Conservation (phyloP, 2,113 vertebrate genomes). For the Cynoglossus semilaevis region DNA sequence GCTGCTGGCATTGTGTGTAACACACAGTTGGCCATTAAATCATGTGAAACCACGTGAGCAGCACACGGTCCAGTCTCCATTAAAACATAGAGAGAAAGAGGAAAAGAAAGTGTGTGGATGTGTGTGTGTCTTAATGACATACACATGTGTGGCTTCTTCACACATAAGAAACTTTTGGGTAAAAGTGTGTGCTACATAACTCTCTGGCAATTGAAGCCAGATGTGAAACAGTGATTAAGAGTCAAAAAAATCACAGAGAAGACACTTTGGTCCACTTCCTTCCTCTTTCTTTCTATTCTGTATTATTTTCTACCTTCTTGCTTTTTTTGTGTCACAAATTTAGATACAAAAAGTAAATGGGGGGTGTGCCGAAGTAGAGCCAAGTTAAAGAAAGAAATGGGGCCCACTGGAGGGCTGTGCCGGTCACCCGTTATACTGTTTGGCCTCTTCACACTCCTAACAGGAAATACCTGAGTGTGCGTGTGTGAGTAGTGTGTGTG, state of each 20-base stretch:
- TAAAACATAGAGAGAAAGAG: conserved; percentile 26
- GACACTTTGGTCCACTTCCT: not conserved
- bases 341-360: conserved; percentile 14
- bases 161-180: conserved; percentile 50
- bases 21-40: conserved; percentile 27
- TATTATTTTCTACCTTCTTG: not conserved
- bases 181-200: conserved; percentile 66
- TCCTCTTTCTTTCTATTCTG: not conserved
- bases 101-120: not conserved
- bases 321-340: not conserved
- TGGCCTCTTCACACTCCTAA: conserved; percentile 50
- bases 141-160: conserved; percentile 43
- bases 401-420: conserved; percentile 49
- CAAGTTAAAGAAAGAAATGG: conserved; percentile 15
- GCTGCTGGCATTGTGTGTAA: conserved; percentile 27
- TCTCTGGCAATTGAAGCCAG: conserved; percentile 72
- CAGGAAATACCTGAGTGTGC: conserved; percentile 63
- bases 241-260: conserved; percentile 27
- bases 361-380: conserved; percentile 17
- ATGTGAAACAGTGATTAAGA: conserved; percentile 66
- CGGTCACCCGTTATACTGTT: conserved; percentile 52
- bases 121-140: conserved; percentile 18
- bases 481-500: conserved; percentile 27
- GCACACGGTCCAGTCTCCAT: conserved; percentile 39
- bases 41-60: conserved; percentile 36